Percentiles rank a stretch among this genome's conserved stretches.
Evolutionary conservation across 2,888 invertebrate species (phyloP).

Genomic region (Molorchus minor): DNA sequence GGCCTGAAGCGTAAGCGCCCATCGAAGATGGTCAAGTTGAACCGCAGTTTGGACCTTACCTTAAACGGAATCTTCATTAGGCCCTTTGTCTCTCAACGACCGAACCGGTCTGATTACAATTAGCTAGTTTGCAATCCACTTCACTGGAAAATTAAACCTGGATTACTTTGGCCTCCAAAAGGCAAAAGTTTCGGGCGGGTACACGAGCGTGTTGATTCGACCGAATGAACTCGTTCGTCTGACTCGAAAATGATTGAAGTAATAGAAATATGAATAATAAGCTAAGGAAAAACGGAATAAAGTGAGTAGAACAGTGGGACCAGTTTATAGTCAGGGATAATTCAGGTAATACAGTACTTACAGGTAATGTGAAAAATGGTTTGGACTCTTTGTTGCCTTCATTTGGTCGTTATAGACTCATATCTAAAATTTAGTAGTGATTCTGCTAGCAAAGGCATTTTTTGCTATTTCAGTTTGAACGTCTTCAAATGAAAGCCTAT

Average conservation of each 20-base stretch:
- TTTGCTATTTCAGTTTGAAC: too few relatives aligned
- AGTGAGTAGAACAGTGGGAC: too few relatives aligned
- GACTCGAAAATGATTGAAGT: background rate
- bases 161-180: constrained; percentile 2
- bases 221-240: constrained; percentile 10
- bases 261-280: constrained; percentile 2
- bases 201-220: background rate
- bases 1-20: constrained; percentile 43
- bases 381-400: too few relatives aligned
- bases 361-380: too few relatives aligned
- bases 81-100: constrained; percentile 19
- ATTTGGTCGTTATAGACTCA: too few relatives aligned
- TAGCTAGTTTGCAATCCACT: constrained; percentile 20
- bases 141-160: constrained; percentile 24
- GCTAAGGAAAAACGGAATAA: too few relatives aligned
- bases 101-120: constrained; percentile 24
- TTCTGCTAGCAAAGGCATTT: too few relatives aligned
- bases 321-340: too few relatives aligned
- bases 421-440: too few relatives aligned
- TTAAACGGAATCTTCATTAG: constrained; percentile 34
- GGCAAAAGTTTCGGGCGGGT: background rate
- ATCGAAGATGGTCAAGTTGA: constrained; percentile 45
- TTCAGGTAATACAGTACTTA: too few relatives aligned
- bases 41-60: constrained; percentile 14
- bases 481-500: too few relatives aligned